Evolutionary conservation across 53 echinoderm and acorn worm species (phyloP).

Genomic region (Holothuria scabra): DNA sequence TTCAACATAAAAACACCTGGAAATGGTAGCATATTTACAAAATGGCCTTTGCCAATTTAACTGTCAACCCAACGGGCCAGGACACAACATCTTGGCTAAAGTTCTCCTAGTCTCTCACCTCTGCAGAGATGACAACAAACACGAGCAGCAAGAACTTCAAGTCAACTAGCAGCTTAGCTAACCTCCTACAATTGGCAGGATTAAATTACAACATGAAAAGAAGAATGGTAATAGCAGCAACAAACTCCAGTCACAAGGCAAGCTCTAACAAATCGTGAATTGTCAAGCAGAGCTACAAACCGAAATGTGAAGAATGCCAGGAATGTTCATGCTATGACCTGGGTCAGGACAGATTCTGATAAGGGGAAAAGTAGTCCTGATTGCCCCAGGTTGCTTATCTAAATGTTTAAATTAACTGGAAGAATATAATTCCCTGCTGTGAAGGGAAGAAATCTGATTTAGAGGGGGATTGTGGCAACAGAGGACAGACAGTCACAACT

Average conservation of each 20-base stretch:
- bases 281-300: no score
- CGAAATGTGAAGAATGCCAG: conserved; percentile 10
- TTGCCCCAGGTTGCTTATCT: conserved; percentile 43
- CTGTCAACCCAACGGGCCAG: conserved; percentile 9
- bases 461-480: no score
- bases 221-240: background rate
- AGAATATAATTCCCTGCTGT: conserved; percentile 16
- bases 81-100: conserved; percentile 22
- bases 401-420: conserved; percentile 32
- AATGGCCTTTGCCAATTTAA: conserved; percentile 18
- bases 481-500: no score
- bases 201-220: conserved; percentile 28
- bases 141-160: background rate
- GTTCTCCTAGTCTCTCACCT: background rate
- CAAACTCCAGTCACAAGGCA: no score
- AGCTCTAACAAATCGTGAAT: no score
- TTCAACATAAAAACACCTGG: background rate
- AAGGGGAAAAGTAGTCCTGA: conserved; percentile 22
- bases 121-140: background rate
- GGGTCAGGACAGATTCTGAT: conserved; percentile 32
- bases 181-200: conserved; percentile 26
- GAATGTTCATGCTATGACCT: conserved; percentile 28
- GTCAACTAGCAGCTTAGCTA: background rate
- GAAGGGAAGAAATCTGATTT: no score
- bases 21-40: conserved; percentile 25